Percentiles rank a stretch among this genome's conserved stretches.
Conservation (phyloP, 1,140 invertebrate species). For the Anthonomus grandis region DNA sequence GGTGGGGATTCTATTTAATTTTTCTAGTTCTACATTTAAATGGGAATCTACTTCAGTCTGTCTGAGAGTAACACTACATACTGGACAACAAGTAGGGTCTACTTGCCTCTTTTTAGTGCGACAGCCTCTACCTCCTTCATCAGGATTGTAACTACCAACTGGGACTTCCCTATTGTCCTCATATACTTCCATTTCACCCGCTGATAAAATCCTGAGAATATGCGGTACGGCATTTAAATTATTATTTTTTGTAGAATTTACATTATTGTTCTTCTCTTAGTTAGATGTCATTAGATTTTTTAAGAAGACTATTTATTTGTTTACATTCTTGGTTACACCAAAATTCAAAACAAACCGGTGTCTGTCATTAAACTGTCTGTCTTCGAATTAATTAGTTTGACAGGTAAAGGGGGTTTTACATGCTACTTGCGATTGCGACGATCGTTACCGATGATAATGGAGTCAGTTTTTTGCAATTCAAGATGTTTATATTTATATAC, state of each 20-base stretch:
- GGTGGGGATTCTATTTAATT: conserved; percentile 59
- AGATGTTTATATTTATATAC: no score
- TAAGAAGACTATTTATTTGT: conserved; percentile 10
- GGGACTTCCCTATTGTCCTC: conserved; percentile 16
- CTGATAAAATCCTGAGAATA: conserved; percentile 17
- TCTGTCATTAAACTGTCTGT: no score
- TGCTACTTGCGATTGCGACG: no score
- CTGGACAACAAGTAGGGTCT: conserved; percentile 71
- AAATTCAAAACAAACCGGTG: conserved; percentile 13
- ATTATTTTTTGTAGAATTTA: background rate
- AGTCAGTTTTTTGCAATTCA: no score
- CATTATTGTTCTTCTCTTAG: background rate
- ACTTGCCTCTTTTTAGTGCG: conserved; percentile 48
- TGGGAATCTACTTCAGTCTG: conserved; percentile 72
- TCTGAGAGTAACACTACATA: conserved; percentile 73
- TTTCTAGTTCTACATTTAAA: conserved; percentile 71
- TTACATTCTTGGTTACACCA: conserved; percentile 17
- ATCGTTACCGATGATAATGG: no score
- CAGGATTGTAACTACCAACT: conserved; percentile 34
- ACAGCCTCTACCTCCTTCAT: conserved; percentile 47
- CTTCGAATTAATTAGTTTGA: no score
- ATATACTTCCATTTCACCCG: conserved; percentile 25
- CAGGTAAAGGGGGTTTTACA: no score
- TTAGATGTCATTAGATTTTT: conserved; percentile 21
- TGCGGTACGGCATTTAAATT: conserved; percentile 9